Evolutionary conservation across 2,888 invertebrate species (phyloP).

Genomic region (Xanthorhoe spadicearia): DNA sequence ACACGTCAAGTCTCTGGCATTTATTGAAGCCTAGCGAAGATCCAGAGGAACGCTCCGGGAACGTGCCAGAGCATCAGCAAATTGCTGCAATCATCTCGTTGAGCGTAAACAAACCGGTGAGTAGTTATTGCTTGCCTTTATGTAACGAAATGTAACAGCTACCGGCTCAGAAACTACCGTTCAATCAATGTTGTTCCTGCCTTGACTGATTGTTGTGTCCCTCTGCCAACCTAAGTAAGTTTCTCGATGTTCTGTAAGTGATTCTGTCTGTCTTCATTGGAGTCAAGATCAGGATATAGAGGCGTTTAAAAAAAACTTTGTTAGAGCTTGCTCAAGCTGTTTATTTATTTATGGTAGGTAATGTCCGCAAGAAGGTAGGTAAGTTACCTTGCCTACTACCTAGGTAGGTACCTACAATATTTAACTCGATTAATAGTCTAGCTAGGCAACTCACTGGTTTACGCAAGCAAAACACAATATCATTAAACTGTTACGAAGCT

Average conservation of each 20-base stretch:
- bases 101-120: slow-evolving; percentile 82
- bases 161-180: slow-evolving; percentile 32
- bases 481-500: neutral
- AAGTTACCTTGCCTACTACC: too few species aligned
- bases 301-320: neutral
- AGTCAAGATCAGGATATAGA: neutral
- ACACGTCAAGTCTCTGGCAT: slow-evolving; percentile 55
- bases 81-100: slow-evolving; percentile 83
- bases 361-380: too few species aligned
- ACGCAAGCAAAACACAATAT: neutral
- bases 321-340: neutral
- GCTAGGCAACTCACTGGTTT: too few species aligned
- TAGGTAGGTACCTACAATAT: too few species aligned
- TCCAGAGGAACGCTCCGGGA: slow-evolving; percentile 57
- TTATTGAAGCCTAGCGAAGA: slow-evolving; percentile 46
- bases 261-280: neutral
- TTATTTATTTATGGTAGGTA: neutral
- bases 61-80: slow-evolving; percentile 74
- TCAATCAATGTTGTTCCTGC: slow-evolving; percentile 41
- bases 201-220: slow-evolving; percentile 27
- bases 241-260: slow-evolving; percentile 7
- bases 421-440: too few species aligned
- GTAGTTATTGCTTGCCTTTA: slow-evolving; percentile 64
- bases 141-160: slow-evolving; percentile 53
- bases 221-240: slow-evolving; percentile 11